Base-by-base conservation (phyloP, 2,797 vertebrate genomes). In the Chromobotia macracanthus region DNA sequence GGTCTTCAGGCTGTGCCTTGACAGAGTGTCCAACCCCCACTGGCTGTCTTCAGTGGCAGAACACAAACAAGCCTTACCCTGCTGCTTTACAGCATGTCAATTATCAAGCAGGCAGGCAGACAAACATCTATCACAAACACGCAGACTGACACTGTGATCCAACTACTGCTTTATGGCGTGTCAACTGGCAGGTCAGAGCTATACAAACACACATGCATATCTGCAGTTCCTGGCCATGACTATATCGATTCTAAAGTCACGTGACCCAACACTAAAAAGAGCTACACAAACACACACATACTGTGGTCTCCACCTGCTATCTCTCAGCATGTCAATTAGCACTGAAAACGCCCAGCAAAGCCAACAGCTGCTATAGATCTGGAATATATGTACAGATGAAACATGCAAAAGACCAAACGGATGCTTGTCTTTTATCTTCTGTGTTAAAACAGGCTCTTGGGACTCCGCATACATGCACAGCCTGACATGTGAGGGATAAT, bases 41-140 rank as follows among this genome's bases (percentile, higher is more conserved):
- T 79, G 12, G 63, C 77, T 79, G 76, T 64, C 66, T 79, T 77
- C 35, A 71, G 74, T 23, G 7, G 51, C 71, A 61, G 72, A 81
- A 67, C 68, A 75, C 56, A 84, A 82, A 83, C 82, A 79, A 84
- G 75, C 51, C 68, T 77, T 81, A 75, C 75, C 81, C 82, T 82
- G 83, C 84, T 85, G 81, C 69, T 81, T 79, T 80, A 82, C 58
- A 75, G 82, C 72, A 82, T 80, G 68, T 83, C 69, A 83, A 80
- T 79, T 73, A 82, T 69, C 73, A 83, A 69, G 82, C 70, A 75
- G 63, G 21, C 71, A 77, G 28, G 68, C 69, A 75, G 78, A 77
- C 79, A 44, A 69, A 56, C 65, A 61, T 31, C 15, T 46, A 68
- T 65, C 58, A 66, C 46, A 76, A 70, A 23, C 21, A 64, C 7